Evolutionary conservation across 2,113 vertebrate species (phyloP).

Genomic region (Tupaia chinensis): DNA sequence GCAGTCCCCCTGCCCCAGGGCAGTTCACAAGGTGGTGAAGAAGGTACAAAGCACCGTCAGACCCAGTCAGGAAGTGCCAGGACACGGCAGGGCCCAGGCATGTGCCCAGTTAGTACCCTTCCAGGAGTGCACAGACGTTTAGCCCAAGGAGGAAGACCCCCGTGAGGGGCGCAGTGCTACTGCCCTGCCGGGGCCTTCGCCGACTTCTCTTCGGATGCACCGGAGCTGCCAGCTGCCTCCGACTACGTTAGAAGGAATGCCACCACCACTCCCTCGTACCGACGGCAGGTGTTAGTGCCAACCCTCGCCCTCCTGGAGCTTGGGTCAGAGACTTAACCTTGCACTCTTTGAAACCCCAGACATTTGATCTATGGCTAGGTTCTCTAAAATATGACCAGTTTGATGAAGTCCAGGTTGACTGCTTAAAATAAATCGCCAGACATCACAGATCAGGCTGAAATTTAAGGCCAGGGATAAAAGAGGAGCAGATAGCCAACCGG

Average conservation of each 20-base stretch:
- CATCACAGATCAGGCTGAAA: slow-evolving; percentile 15
- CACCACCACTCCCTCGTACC: not conserved
- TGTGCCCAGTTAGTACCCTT: not conserved
- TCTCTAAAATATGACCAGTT: slow-evolving; percentile 1
- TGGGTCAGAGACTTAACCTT: not conserved
- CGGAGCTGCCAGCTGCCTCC: not conserved
- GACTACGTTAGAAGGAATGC: not conserved
- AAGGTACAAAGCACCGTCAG: not conserved
- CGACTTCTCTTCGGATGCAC: not conserved
- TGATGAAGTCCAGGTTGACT: slow-evolving; percentile 60
- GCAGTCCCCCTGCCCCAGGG: too few species aligned
- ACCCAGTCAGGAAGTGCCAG: not conserved
- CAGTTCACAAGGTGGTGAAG: not conserved
- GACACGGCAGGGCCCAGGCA: not conserved
- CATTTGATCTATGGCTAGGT: not conserved
- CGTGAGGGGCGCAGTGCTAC: not conserved
- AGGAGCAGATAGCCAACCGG: not conserved
- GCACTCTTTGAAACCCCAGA: not conserved
- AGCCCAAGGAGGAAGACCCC: not conserved
- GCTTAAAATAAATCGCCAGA: slow-evolving; percentile 55
- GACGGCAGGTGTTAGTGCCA: not conserved
- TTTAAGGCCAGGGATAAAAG: not conserved
- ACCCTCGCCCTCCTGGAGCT: not conserved
- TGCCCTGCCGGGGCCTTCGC: not conserved
- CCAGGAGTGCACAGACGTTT: not conserved